phyloP scores from a whole-genome alignment of 2,797 vertebrate species.

The Prionace glauca region DNA sequence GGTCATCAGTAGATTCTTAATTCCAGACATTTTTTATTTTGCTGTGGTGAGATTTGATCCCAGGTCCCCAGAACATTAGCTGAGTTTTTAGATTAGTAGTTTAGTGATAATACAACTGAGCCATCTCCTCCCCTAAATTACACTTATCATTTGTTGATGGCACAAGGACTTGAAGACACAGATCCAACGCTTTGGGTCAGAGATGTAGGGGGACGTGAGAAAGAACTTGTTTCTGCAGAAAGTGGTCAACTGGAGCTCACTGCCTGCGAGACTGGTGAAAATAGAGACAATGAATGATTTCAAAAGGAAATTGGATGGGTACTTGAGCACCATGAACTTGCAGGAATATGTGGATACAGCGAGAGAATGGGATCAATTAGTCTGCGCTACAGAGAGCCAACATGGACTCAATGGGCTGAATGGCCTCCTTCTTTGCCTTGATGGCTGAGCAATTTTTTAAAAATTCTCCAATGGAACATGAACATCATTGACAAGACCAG shows the following conservation, averaged over 20 bases:
- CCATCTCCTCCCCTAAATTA: not conserved
- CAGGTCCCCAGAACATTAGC: too few species aligned
- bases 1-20: too few species aligned
- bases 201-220: not conserved
- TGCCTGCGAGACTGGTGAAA: not conserved
- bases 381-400: not conserved
- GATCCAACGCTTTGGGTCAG: not conserved
- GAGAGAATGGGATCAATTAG: not conserved
- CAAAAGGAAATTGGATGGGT: not conserved
- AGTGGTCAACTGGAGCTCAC: not conserved
- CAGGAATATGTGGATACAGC: not conserved
- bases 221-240: not conserved
- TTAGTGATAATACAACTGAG: too few species aligned
- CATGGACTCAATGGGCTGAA: not conserved
- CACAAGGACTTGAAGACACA: not conserved
- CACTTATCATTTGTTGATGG: not conserved
- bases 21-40: too few species aligned
- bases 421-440: not conserved
- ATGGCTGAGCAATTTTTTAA: not conserved
- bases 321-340: not conserved
- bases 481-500: too few species aligned
- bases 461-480: too few species aligned
- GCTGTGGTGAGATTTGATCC: too few species aligned
- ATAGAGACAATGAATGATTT: not conserved
- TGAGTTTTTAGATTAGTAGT: too few species aligned